phyloP scores from a whole-genome alignment of 2,888 invertebrate genomes.

The Dynastes hyllus region DNA sequence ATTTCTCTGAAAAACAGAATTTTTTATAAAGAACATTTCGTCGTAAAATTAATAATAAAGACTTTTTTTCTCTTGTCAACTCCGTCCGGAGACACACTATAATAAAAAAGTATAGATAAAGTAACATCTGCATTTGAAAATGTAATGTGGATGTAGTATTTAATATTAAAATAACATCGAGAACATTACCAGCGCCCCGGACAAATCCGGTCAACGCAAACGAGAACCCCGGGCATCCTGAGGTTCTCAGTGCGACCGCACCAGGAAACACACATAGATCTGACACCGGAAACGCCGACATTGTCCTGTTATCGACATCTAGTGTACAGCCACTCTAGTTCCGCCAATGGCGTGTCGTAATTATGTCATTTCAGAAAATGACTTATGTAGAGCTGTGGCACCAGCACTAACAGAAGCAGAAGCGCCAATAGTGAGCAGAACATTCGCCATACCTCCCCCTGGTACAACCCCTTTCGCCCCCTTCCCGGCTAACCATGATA shows the following conservation, averaged over 20 bases:
- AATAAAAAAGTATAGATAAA: too few species aligned
- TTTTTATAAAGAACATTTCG: too few species aligned
- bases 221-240: constrained; percentile 63
- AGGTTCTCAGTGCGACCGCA: constrained; percentile 60
- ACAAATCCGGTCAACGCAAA: constrained; percentile 54
- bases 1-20: too few species aligned
- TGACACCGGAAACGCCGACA: constrained; percentile 66
- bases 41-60: too few species aligned
- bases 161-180: too few species aligned
- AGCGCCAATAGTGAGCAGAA: constrained; percentile 7
- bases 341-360: constrained; percentile 62
- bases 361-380: constrained; percentile 65
- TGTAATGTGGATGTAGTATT: too few species aligned
- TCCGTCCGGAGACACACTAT: too few species aligned
- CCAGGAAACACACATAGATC: constrained; percentile 64
- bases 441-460: not conserved
- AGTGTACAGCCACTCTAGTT: constrained; percentile 58
- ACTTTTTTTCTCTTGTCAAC: too few species aligned
- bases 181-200: not conserved
- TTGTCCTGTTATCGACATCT: constrained; percentile 66
- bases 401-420: constrained; percentile 33
- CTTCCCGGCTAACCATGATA: constrained; percentile 50
- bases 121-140: too few species aligned
- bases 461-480: constrained; percentile 15
- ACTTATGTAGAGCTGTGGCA: constrained; percentile 55